These are phyloP conservation scores for Eristalis intricaria DNA, from an alignment of 2,888 invertebrate species.

Conservation along the genomic window DNA sequence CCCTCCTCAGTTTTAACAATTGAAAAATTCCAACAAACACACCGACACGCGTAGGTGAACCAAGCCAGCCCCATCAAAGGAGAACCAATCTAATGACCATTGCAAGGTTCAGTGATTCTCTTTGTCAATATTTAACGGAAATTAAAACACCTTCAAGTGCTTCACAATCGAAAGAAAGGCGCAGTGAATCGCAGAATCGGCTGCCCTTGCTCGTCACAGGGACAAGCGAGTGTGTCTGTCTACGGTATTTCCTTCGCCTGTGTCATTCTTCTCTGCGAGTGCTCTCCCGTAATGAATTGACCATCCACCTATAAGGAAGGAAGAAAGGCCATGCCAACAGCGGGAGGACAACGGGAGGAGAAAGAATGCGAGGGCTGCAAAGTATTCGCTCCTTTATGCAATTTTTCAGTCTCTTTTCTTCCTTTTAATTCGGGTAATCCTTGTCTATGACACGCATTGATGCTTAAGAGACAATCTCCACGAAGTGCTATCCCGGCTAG, in stretches of 20 bases:
- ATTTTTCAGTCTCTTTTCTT: constrained; percentile 23
- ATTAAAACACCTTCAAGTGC: background rate
- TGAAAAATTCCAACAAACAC: constrained; percentile 16
- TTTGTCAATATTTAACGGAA: constrained; percentile 8
- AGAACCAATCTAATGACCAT: constrained; percentile 49
- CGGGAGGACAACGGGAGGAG: background rate
- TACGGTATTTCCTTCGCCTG: constrained; percentile 8
- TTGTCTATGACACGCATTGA: constrained; percentile 35
- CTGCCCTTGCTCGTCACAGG: too few relatives aligned
- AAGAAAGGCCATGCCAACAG: background rate
- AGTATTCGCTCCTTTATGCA: constrained; percentile 14
- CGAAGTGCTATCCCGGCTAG: constrained; percentile 2
- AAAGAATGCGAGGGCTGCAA: background rate
- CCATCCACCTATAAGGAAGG: constrained; percentile 26
- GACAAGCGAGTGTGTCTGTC: background rate
- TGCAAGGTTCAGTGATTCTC: constrained; percentile 30
- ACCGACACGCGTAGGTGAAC: background rate
- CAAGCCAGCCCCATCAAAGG: background rate
- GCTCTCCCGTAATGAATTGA: constrained; percentile 42
- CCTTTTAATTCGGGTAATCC: constrained; percentile 42
- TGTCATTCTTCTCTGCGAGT: constrained; percentile 23
- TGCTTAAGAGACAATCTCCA: constrained; percentile 17
- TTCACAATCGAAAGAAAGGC: background rate
- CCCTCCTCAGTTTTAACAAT: constrained; percentile 17
- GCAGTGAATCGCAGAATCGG: background rate